Evolutionary conservation across 1,140 invertebrate genomes (phyloP).

Genomic region (Sycobia sp.): DNA sequence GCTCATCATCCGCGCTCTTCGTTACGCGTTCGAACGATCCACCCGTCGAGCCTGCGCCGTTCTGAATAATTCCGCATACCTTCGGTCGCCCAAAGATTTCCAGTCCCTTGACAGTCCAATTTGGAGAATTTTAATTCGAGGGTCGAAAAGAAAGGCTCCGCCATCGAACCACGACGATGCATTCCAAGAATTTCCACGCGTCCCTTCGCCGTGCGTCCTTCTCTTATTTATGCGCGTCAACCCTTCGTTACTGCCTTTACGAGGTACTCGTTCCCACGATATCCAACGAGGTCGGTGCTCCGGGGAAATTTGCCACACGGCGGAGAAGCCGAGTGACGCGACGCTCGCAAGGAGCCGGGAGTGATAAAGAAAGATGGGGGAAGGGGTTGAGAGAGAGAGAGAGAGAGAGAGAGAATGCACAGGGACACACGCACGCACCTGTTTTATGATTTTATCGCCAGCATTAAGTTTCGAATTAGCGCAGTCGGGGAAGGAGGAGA

Average conservation of each 20-base stretch:
- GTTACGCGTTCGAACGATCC: no score
- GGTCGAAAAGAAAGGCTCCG: neutral
- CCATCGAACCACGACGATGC: no score
- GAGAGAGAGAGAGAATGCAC: slow-evolving; percentile 11
- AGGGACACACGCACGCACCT: slow-evolving; percentile 13
- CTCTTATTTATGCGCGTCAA: slow-evolving; percentile 13
- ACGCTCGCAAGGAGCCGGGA: no score
- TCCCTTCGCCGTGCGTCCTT: neutral
- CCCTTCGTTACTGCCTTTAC: slow-evolving; percentile 13
- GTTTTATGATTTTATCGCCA: slow-evolving; percentile 47
- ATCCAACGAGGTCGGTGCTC: neutral
- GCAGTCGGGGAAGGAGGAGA: slow-evolving; percentile 39
- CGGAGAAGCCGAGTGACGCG: no score
- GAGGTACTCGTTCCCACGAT: neutral
- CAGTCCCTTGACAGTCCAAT: no score
- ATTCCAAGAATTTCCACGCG: neutral
- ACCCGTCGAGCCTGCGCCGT: no score
- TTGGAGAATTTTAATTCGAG: no score
- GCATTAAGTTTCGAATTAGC: slow-evolving; percentile 54
- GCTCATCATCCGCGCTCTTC: no score
- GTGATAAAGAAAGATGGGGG: slow-evolving; percentile 20
- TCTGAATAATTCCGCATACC: no score
- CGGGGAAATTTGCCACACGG: slow-evolving; percentile 7
- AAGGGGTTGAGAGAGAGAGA: slow-evolving; percentile 10
- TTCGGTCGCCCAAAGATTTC: no score